Conservation (phyloP, 2,113 vertebrate genomes). For the Isichthys henryi region DNA sequence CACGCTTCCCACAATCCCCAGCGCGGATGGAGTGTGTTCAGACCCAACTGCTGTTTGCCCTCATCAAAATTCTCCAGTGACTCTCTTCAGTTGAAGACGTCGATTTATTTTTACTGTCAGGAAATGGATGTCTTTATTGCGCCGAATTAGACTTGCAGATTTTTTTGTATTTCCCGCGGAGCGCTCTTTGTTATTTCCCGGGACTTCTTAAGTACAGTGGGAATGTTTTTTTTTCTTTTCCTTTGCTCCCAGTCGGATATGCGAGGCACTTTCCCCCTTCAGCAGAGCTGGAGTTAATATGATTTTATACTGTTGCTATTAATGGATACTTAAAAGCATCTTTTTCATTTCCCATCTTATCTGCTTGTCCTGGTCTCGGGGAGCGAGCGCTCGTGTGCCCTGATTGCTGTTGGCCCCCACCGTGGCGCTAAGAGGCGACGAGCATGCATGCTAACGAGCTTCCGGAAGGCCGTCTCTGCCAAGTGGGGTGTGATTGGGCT, state of each 20-base stretch:
- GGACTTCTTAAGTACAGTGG: not conserved
- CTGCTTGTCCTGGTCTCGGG: not conserved
- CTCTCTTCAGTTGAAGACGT: slow-evolving; percentile 30
- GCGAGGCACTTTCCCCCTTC: not conserved
- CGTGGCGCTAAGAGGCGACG: not conserved
- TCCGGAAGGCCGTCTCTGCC: not conserved
- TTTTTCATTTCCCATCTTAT: not conserved
- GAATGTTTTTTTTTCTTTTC: not conserved
- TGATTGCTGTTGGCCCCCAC: slow-evolving; percentile 5
- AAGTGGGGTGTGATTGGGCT: not conserved
- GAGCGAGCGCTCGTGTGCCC: not conserved
- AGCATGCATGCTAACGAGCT: not conserved
- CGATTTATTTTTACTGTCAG: slow-evolving; percentile 20
- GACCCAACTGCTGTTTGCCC: slow-evolving; percentile 4
- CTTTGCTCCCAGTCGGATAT: not conserved
- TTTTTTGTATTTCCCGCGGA: not conserved
- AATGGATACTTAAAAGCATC: not conserved
- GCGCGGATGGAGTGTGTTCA: not conserved
- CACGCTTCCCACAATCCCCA: not conserved
- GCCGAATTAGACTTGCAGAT: slow-evolving; percentile 36
- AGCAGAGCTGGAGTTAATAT: not conserved
- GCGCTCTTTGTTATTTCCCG: not conserved
- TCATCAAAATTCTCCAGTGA: slow-evolving; percentile 9
- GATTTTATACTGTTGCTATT: not conserved
- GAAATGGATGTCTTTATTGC: slow-evolving; percentile 32